Evolutionary conservation across 2,888 invertebrate species (phyloP).

Genomic region (Cerastoderma edule): DNA sequence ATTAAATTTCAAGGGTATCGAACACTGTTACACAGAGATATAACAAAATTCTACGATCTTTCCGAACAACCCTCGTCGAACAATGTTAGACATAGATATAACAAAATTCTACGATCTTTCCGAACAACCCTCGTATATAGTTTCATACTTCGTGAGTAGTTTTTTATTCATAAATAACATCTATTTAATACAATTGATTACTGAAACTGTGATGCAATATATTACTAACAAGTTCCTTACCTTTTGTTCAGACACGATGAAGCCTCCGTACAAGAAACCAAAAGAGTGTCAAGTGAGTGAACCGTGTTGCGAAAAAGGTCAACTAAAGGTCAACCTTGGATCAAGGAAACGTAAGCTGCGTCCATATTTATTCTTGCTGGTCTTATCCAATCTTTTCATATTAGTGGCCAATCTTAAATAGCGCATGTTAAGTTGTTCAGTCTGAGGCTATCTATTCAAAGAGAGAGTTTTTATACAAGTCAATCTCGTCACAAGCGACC

Average conservation of each 20-base stretch:
- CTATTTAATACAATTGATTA: neutral
- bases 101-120: neutral
- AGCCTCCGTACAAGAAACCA: conserved; percentile 15
- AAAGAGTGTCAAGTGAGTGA: conserved; percentile 3
- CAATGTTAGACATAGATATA: neutral
- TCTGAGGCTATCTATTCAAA: too few species aligned
- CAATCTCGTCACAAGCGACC: too few species aligned
- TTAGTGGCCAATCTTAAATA: too few species aligned
- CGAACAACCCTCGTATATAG: neutral
- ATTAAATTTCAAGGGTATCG: neutral
- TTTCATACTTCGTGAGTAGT: neutral
- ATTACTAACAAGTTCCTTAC: neutral
- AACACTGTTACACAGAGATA: neutral
- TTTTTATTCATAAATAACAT: neutral
- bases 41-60: neutral
- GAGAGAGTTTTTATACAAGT: too few species aligned
- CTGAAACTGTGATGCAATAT: neutral
- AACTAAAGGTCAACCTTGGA: conserved; percentile 14
- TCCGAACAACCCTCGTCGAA: neutral
- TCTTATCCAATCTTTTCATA: too few species aligned
- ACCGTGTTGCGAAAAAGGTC: conserved; percentile 6
- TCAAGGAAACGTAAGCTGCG: conserved; percentile 9
- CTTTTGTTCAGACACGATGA: conserved; percentile 11
- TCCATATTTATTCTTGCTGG: too few species aligned
- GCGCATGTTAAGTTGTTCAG: too few species aligned